Percentiles rank a stretch among this genome's conserved stretches.
Evolutionary conservation across 2,113 vertebrate genomes (phyloP).

Genomic region (Synodontis membranacea): DNA sequence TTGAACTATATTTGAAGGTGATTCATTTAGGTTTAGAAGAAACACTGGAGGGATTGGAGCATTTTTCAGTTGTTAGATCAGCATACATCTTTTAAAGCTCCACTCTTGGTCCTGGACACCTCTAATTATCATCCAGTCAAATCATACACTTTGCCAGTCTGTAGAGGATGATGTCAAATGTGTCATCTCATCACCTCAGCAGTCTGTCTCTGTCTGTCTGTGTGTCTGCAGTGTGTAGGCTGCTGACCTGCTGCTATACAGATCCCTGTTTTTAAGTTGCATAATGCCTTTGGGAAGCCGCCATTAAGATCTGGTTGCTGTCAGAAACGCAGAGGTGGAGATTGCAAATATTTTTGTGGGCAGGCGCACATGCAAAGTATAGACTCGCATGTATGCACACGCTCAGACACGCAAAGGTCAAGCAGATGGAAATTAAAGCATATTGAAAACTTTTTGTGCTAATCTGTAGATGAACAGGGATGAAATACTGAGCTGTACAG

Average conservation of each 20-base stretch:
- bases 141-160: neutral
- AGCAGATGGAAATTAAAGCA: neutral
- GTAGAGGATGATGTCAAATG: neutral
- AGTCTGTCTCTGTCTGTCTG: neutral
- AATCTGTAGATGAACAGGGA: neutral
- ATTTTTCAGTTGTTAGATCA: neutral
- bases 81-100: conserved; percentile 7
- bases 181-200: neutral
- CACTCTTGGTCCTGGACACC: neutral
- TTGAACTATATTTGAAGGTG: neutral
- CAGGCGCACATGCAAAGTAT: conserved; percentile 12
- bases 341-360: conserved; percentile 2
- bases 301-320: conserved; percentile 25
- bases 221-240: conserved; percentile 22
- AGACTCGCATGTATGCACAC: conserved; percentile 27
- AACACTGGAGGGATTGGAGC: neutral
- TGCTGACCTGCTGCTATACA: conserved; percentile 38
- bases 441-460: neutral
- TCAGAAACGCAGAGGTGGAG: conserved; percentile 12
- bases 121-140: conserved; percentile 13
- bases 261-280: conserved; percentile 38
- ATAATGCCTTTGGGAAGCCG: conserved; percentile 31
- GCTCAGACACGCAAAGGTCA: neutral
- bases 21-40: neutral
- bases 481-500: neutral